These are phyloP conservation scores for Cantharis lateralis DNA, from an alignment of 2,888 invertebrate genomes.

Conservation along the genomic window DNA sequence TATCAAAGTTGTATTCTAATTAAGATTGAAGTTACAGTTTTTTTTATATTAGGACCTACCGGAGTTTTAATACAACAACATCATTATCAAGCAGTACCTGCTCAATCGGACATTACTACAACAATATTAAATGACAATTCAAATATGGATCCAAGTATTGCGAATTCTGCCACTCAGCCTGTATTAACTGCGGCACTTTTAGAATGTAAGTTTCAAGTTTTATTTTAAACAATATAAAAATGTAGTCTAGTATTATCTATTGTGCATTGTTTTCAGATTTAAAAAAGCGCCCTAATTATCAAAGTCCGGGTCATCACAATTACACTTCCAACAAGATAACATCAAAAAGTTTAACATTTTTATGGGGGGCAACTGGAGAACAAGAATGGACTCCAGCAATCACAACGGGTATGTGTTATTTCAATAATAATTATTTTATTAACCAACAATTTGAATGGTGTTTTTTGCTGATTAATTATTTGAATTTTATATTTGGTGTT, in stretches of 20 bases:
- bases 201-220: slow-evolving; percentile 55
- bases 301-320: slow-evolving; percentile 44
- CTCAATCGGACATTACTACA: slow-evolving; percentile 51
- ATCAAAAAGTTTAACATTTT: slow-evolving; percentile 66
- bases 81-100: slow-evolving; percentile 86
- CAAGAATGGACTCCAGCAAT: slow-evolving; percentile 97
- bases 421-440: slow-evolving; percentile 12
- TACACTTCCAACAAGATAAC: slow-evolving; percentile 45
- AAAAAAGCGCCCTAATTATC: slow-evolving; percentile 53
- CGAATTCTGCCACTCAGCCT: slow-evolving; percentile 3
- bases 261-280: slow-evolving; percentile 48
- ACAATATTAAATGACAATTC: slow-evolving; percentile 21
- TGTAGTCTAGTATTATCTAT: background rate
- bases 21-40: background rate
- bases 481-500: background rate
- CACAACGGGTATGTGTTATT: slow-evolving; percentile 75
- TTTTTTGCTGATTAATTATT: background rate
- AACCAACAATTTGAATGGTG: background rate
- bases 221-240: background rate
- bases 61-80: slow-evolving; percentile 92
- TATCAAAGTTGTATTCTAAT: background rate
- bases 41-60: slow-evolving; percentile 70
- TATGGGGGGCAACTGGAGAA: slow-evolving; percentile 96
- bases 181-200: slow-evolving; percentile 56
- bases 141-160: slow-evolving; percentile 7